A percentile compares a stretch with the other conserved stretches of the same genome.
These are phyloP conservation scores for Neuroterus valhalla DNA, from an alignment of 1,140 invertebrate genomes.

Conservation along the genomic window DNA sequence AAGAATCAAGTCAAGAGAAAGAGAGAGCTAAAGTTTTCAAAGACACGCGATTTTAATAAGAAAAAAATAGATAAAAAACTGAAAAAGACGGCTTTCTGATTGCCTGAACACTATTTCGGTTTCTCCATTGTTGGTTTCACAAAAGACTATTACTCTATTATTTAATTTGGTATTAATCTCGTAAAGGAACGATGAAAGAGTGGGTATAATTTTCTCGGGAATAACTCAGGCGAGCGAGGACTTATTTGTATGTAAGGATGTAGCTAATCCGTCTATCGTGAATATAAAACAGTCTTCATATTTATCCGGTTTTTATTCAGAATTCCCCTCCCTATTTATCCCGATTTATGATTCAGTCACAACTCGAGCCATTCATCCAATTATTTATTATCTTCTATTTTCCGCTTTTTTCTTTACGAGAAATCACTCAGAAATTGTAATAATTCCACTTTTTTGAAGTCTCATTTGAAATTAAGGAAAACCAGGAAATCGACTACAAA, in stretches of 20 bases:
- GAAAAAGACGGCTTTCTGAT: neutral
- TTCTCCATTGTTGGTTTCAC: neutral
- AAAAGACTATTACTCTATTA: neutral
- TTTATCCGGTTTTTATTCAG: slow-evolving; percentile 4
- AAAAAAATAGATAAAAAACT: no score
- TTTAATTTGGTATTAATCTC: neutral
- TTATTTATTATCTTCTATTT: no score
- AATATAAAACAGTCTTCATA: slow-evolving; percentile 20
- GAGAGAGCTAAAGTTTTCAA: slow-evolving; percentile 29
- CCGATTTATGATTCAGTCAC: neutral
- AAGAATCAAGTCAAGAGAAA: slow-evolving; percentile 2
- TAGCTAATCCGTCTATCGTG: slow-evolving; percentile 29
- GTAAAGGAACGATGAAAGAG: neutral
- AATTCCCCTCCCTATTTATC: neutral
- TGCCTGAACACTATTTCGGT: neutral
- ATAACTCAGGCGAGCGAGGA: neutral
- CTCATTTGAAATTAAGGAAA: no score
- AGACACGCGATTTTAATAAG: neutral
- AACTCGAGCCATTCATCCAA: no score
- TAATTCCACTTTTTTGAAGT: no score
- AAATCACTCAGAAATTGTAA: no score
- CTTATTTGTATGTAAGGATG: slow-evolving; percentile 30
- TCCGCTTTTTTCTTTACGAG: no score
- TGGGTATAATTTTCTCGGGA: slow-evolving; percentile 15
- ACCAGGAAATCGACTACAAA: neutral